A percentile compares a stretch with the other conserved stretches of the same genome.
Conservation (phyloP, 2,113 vertebrate genomes). For the Corydoras maculifer region DNA sequence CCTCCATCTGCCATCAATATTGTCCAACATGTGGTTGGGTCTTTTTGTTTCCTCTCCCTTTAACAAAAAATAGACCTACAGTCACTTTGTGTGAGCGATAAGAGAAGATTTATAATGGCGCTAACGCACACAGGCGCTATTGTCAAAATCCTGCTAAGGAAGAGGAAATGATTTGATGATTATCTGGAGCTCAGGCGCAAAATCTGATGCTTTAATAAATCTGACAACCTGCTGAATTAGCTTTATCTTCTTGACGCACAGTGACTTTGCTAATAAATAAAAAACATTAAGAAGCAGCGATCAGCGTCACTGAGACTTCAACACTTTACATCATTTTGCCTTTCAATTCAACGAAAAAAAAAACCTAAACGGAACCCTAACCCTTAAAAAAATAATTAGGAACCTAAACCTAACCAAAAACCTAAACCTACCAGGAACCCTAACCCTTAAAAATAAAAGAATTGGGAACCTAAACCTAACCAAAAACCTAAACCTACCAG, state of each 20-base stretch:
- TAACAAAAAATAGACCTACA: background rate
- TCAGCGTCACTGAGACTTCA: too few species aligned
- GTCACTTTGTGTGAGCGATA: background rate
- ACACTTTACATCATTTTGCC: too few species aligned
- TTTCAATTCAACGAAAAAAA: background rate
- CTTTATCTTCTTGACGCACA: slow-evolving; percentile 1
- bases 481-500: too few species aligned
- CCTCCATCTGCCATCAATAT: slow-evolving; percentile 19
- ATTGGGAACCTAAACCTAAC: too few species aligned
- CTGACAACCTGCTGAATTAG: slow-evolving; percentile 1
- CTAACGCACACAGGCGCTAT: background rate
- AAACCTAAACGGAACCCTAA: too few species aligned
- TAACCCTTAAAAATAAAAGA: too few species aligned
- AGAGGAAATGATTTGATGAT: slow-evolving; percentile 28
- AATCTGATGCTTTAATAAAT: slow-evolving; percentile 25
- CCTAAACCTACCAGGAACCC: too few species aligned
- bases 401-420: too few species aligned
- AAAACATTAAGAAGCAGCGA: background rate
- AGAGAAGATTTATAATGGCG: slow-evolving; percentile 14
- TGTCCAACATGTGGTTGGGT: slow-evolving; percentile 22
- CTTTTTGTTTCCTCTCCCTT: slow-evolving; percentile 19
- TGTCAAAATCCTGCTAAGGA: slow-evolving; percentile 12
- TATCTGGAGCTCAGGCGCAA: background rate
- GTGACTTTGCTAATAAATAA: slow-evolving; percentile 12
- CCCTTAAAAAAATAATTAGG: too few species aligned